A percentile compares a stretch with the other conserved stretches of the same genome.
These are phyloP conservation scores for Protodeltote pygarga DNA, from an alignment of 2,888 invertebrate genomes.

Conservation along the genomic window DNA sequence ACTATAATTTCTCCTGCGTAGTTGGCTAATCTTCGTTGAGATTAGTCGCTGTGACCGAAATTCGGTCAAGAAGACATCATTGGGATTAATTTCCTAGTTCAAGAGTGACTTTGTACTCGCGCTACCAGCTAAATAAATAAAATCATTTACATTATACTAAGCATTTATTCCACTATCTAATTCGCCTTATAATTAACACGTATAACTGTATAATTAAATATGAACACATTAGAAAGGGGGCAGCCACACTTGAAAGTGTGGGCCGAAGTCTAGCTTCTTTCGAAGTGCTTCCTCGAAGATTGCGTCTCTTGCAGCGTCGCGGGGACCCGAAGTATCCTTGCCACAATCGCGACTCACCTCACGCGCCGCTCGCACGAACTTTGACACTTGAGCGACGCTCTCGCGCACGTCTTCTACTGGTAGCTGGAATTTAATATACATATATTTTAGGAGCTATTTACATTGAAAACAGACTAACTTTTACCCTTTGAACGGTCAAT, in stretches of 20 bases:
- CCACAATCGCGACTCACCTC: conserved; percentile 74
- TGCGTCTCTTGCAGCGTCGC: conserved; percentile 80
- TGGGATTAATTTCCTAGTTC: no score
- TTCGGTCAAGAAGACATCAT: no score
- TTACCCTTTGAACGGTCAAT: no score
- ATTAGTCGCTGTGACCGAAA: no score
- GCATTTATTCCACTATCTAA: conserved; percentile 54
- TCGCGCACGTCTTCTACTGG: conserved; percentile 78
- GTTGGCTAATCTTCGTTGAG: no score
- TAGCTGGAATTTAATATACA: conserved; percentile 51
- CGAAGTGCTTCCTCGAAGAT: conserved; percentile 79
- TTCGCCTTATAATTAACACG: conserved; percentile 33
- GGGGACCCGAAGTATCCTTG: conserved; percentile 68
- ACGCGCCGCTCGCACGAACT: conserved; percentile 74
- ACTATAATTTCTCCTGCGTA: no score
- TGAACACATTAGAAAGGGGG: conserved; percentile 84
- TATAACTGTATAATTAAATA: conserved; percentile 24
- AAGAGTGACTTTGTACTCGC: neutral
- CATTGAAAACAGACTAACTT: no score
- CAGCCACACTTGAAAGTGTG: conserved; percentile 86
- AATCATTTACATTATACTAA: conserved; percentile 15
- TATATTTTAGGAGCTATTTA: neutral
- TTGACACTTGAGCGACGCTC: conserved; percentile 78
- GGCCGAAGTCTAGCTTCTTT: conserved; percentile 85
- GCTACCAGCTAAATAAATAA: neutral